phyloP scores from a whole-genome alignment of 2,113 vertebrate species.

The Osmerus mordax region DNA sequence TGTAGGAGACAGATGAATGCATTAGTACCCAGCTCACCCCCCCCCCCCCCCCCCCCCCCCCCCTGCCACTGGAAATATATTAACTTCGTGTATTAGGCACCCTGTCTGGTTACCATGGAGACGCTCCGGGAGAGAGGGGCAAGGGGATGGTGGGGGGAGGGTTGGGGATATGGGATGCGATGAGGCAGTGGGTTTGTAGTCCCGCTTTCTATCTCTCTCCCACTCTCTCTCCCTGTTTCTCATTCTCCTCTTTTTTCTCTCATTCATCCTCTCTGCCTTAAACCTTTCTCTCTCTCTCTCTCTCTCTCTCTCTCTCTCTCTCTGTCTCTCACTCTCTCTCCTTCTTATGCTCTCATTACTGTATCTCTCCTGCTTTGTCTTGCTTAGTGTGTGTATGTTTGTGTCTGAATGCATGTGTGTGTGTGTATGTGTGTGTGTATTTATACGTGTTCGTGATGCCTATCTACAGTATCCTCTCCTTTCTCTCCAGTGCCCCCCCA shows the following conservation, averaged over 20 bases:
- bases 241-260: slow-evolving; percentile 43
- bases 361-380: too few relatives aligned
- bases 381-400: too few relatives aligned
- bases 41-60: slow-evolving; percentile 60
- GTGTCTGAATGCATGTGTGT: too few relatives aligned
- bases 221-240: slow-evolving; percentile 41
- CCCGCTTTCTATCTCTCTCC: slow-evolving; percentile 38
- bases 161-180: slow-evolving; percentile 67
- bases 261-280: slow-evolving; percentile 18
- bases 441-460: too few relatives aligned
- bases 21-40: slow-evolving; percentile 76
- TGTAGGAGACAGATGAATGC: slow-evolving; percentile 75
- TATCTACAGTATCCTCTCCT: neutral
- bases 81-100: slow-evolving; percentile 78
- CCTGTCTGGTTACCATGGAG: slow-evolving; percentile 79
- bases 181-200: slow-evolving; percentile 68
- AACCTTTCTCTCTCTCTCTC: neutral
- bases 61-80: slow-evolving; percentile 76
- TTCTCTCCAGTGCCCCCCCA: neutral
- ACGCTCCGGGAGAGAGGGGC: slow-evolving; percentile 57
- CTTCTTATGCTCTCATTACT: neutral
- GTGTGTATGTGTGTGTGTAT: too few relatives aligned
- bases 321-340: neutral
- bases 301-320: neutral
- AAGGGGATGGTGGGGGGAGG: slow-evolving; percentile 48